These are phyloP conservation scores for Leucophenga varia DNA, from an alignment of 1,140 invertebrate genomes.

Conservation along the genomic window DNA sequence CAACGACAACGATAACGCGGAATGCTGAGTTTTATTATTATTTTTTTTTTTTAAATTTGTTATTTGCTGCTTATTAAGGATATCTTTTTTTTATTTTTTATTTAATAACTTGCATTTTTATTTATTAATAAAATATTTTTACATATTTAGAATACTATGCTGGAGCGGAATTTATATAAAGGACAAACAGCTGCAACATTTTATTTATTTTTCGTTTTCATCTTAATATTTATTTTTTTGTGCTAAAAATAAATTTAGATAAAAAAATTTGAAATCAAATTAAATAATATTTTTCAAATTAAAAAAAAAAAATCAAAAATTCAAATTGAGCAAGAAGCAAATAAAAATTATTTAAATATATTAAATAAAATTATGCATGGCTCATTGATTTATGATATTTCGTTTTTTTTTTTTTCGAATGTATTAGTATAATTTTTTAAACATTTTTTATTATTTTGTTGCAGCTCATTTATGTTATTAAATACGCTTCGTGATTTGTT, in stretches of 20 bases:
- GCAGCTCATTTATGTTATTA: conserved; percentile 9
- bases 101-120: no score
- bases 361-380: conserved; percentile 41
- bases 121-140: no score
- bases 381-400: conserved; percentile 10
- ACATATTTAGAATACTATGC: no score
- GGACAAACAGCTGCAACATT: no score
- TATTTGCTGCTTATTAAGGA: no score
- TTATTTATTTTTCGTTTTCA: no score
- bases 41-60: no score
- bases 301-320: conserved; percentile 20
- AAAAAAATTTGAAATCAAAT: conserved; percentile 8
- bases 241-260: conserved; percentile 37
- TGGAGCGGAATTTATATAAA: no score
- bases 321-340: conserved; percentile 39
- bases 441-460: conserved; percentile 19
- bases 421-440: conserved; percentile 16
- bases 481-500: conserved; percentile 7
- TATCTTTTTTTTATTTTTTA: no score
- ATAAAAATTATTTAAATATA: conserved; percentile 51
- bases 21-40: no score
- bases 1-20: no score
- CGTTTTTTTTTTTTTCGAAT: conserved; percentile 22
- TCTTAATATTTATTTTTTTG: conserved; percentile 25
- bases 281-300: conserved; percentile 8